A percentile compares a stretch with the other conserved stretches of the same genome.
Conservation (phyloP, 2,888 invertebrate species). For the Plebejus argus region DNA sequence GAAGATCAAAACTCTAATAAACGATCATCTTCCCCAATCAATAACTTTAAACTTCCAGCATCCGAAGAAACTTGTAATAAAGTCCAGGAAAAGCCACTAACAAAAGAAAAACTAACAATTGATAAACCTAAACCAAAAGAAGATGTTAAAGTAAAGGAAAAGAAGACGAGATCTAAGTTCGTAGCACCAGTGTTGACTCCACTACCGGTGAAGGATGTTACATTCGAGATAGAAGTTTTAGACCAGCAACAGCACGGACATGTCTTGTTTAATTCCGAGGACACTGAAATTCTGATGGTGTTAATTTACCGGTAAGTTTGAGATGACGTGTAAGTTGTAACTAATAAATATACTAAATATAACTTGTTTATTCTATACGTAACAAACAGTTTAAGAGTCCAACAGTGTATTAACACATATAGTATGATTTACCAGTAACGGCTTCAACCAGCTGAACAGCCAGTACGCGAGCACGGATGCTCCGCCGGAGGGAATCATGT, state of each 20-base stretch:
- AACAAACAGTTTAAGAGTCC: too few species aligned
- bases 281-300: slow-evolving; percentile 47
- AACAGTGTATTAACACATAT: too few species aligned
- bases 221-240: slow-evolving; percentile 49
- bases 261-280: slow-evolving; percentile 35
- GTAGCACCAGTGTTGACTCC: slow-evolving; percentile 62
- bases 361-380: too few species aligned
- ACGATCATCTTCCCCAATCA: neutral
- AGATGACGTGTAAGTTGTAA: too few species aligned
- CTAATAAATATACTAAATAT: too few species aligned
- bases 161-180: slow-evolving; percentile 56
- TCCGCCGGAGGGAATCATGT: slow-evolving; percentile 57
- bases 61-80: neutral
- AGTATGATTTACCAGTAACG: too few species aligned
- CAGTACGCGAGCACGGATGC: slow-evolving; percentile 58
- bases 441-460: slow-evolving; percentile 63
- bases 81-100: neutral
- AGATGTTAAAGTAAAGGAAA: slow-evolving; percentile 45
- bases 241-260: slow-evolving; percentile 40
- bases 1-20: slow-evolving; percentile 29
- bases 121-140: slow-evolving; percentile 21
- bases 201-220: slow-evolving; percentile 55
- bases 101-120: slow-evolving; percentile 11
- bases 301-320: slow-evolving; percentile 53
- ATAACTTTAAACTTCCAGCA: neutral